phyloP scores from a whole-genome alignment of 2,888 invertebrate genomes.

The Phengaris alcon region DNA sequence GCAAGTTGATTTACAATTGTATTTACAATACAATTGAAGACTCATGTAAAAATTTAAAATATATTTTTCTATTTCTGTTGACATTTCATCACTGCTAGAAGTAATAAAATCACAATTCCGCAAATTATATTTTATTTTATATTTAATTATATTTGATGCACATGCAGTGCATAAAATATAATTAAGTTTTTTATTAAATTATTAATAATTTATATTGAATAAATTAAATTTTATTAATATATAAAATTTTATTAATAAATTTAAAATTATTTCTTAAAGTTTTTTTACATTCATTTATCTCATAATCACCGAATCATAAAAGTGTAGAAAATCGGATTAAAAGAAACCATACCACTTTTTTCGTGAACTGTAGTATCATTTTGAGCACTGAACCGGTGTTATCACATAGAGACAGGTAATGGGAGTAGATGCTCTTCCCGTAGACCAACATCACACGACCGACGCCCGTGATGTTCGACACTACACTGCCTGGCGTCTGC shows the following conservation, averaged over 20 bases:
- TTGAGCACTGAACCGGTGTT: neutral
- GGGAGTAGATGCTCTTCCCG: neutral
- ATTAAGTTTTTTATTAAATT: neutral
- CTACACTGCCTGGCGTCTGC: neutral
- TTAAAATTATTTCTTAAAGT: neutral
- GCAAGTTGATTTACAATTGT: too few relatives aligned
- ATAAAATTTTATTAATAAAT: too few relatives aligned
- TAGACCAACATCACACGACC: conserved; percentile 1
- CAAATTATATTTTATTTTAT: neutral
- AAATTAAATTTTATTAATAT: too few relatives aligned
- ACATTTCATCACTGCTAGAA: too few relatives aligned
- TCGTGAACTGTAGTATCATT: conserved; percentile 13
- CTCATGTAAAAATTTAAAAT: too few relatives aligned
- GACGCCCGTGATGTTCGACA: neutral
- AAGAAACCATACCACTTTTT: conserved; percentile 1
- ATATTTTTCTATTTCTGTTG: too few relatives aligned
- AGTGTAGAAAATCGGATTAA: neutral
- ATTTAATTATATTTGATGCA: neutral
- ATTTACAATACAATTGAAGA: too few relatives aligned
- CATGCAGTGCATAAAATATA: neutral
- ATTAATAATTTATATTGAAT: too few relatives aligned
- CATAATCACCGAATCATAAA: neutral
- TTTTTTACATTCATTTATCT: neutral
- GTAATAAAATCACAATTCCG: neutral
- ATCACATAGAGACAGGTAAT: neutral